A percentile compares a stretch with the other conserved stretches of the same genome.
phyloP scores from a whole-genome alignment of 2,888 invertebrate genomes.

The Protophormia terraenovae region DNA sequence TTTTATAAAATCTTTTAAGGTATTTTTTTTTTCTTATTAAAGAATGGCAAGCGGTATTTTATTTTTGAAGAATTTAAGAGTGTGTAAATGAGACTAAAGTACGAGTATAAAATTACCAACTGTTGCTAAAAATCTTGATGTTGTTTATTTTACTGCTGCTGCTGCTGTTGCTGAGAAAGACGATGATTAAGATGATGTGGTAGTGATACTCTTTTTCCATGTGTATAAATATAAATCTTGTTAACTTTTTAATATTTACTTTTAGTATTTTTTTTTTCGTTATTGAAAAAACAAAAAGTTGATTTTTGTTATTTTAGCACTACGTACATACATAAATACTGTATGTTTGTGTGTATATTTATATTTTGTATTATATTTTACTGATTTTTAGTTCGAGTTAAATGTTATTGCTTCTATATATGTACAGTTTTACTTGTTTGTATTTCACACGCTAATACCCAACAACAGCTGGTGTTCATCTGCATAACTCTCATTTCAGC shows the following conservation, averaged over 20 bases:
- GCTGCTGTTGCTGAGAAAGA: neutral
- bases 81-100: neutral
- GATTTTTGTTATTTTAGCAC: neutral
- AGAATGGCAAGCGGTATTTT: neutral
- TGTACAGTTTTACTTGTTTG: conserved; percentile 54
- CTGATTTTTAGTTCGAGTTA: conserved; percentile 7
- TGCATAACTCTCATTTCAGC: conserved; percentile 47
- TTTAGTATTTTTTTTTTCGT: neutral
- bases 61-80: neutral
- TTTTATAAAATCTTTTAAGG: neutral
- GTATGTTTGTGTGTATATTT: neutral
- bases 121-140: conserved; percentile 20
- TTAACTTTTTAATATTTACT: conserved; percentile 49
- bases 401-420: neutral
- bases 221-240: conserved; percentile 30
- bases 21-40: neutral
- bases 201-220: neutral
- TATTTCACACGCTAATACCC: conserved; percentile 59
- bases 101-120: conserved; percentile 4
- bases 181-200: neutral
- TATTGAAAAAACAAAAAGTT: neutral
- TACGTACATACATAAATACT: neutral
- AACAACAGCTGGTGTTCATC: conserved; percentile 62
- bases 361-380: neutral
- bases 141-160: neutral